Evolutionary conservation across 2,113 vertebrate genomes (phyloP), one percentile per base, ranked within the genome.

Genomic region (Lates calcarifer): DNA sequence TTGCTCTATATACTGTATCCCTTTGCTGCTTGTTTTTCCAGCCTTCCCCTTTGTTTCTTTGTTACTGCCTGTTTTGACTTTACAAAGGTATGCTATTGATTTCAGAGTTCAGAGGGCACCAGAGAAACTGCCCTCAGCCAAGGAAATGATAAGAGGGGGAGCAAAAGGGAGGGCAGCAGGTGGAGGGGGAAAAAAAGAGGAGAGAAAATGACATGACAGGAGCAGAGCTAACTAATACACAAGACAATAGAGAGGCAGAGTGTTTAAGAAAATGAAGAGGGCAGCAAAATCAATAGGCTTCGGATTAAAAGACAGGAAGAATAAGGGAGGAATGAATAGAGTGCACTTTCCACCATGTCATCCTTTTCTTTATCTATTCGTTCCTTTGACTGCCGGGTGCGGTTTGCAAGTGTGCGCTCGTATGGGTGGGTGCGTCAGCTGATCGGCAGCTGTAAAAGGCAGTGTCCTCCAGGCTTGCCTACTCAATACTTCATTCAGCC

Each of bases 401-500:
- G 82, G 82, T 82, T 79, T 58, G 78, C 61, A 13, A 63, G 69
- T 57, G 49, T 80, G 53, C 62, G 47, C 55, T 70, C 33, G 31
- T 79, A 62, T 55, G 65, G 61, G 49, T 74, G 88, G 65, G 67
- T 85, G 82, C 33, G 22, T 82, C 83, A 83, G 85, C 85, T 87
- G 89, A 92, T 92, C 61, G 79, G 70, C 82, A 87, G 84, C 87
- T 89, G 82, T 91, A 89, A 92, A 93, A 88, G 89, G 62, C 83
- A 79, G 62, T 89, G 73, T 93, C 88, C 90, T 91, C 86, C 82
- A 89, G 92, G 88, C 87, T 87, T 86, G 70, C 83, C 82, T 87
- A 87, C 89, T 93, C 89, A 90, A 92, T 93, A 93, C 85, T 87
- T 88, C 84, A 92, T 90, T 94, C 90, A 93, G 82, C 86, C 77